Evolutionary conservation across 2,888 invertebrate genomes (phyloP), one percentile per base, ranked within the genome.

Genomic region (Eudemis profundana): DNA sequence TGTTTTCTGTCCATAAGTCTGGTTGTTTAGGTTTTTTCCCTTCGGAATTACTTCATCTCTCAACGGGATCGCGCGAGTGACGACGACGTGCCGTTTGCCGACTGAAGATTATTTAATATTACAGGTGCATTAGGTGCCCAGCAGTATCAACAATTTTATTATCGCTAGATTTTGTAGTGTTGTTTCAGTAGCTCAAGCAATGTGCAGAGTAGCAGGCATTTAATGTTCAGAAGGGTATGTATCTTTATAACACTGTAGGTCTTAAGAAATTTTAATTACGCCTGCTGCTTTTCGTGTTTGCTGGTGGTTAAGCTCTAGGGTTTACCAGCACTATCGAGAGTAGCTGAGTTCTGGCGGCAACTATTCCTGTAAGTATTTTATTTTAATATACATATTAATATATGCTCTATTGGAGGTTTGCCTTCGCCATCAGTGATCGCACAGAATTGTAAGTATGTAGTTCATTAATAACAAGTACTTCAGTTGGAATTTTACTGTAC

Each of bases 331-430:
- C 12, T 38, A 21, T 21, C 33, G 27, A 33, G 56, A 42, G 38
- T 12, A 40, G 33, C 56, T 0, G 47, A 57, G 27, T 36, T 3
- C 4, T 21, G 44, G 46, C 19, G 42, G 23, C 44, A 14, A 27
- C 44, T 56, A n/a, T 40, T 27, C 19, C 38, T 23, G 57, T 64
- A 46, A 59, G 57, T 64, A 64, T 64, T n/a, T n/a, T 59, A 33
- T 36, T 44, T 38, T 12, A 40, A 40, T 40, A n/a, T 15, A 38
- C 38, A 14, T 29, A 21, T 33, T 29, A 19, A 27, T 23, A 17
- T 27, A 29, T 29, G 29, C 15, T 56, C 36, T 51, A n/a, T 29
- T 40, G 14, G 38, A 53, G 42, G 56, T 15, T 44, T 5, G 17
- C 17, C 23, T 15, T 21, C 12, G 17, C n/a, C 23, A 23, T 54